These are phyloP conservation scores for roundworm (Caenorhabditis elegans) DNA, from an alignment of 1,140 invertebrate species.

Conservation along the genomic window WBcel235 BX284602.5:10198501-10199000, in stretches of 20 bases:
- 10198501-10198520: constrained; percentile 48
- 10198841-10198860: constrained; percentile 56
- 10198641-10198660: constrained; percentile 54
- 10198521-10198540: constrained; percentile 49
- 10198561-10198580: constrained; percentile 54
- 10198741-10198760: constrained; percentile 47
- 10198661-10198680: constrained; percentile 29
- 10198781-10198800: constrained; percentile 54
- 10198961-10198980: constrained; percentile 34
- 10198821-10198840: constrained; percentile 59
- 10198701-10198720: constrained; percentile 45
- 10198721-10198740: constrained; percentile 44
- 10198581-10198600: constrained; percentile 50
- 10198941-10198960: constrained; percentile 49
- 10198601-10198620: not conserved
- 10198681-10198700: constrained; percentile 47
- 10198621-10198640: not conserved
- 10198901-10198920: constrained; percentile 55
- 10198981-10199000: not conserved
- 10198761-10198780: constrained; percentile 44
- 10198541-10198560: constrained; percentile 45
- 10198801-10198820: constrained; percentile 59
- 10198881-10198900: constrained; percentile 57
- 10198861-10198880: constrained; percentile 53
- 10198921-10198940: constrained; percentile 56